These are phyloP conservation scores for Larimichthys crocea DNA, from an alignment of 2,113 vertebrate species.

Conservation along the genomic window DNA sequence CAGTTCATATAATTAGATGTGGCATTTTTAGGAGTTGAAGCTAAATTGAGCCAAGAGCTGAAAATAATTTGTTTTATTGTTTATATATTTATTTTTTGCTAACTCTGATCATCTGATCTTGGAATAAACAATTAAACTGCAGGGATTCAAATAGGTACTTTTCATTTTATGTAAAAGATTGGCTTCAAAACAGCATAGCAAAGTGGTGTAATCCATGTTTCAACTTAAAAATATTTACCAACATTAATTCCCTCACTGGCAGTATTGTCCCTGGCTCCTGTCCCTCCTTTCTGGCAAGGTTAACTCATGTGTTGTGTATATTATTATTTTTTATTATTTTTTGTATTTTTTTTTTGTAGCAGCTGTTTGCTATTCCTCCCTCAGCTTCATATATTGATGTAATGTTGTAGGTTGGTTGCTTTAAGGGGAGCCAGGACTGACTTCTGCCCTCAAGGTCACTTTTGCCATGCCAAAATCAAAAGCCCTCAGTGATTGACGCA, in stretches of 20 bases:
- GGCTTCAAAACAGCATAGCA: constrained; percentile 8
- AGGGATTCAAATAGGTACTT: constrained; percentile 17
- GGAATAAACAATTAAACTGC: not conserved
- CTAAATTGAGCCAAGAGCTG: constrained; percentile 33
- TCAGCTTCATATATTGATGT: constrained; percentile 47
- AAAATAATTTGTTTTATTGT: constrained; percentile 21
- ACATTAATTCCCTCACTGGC: constrained; percentile 32
- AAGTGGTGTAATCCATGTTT: constrained; percentile 23
- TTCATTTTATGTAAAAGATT: constrained; percentile 5
- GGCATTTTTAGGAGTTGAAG: constrained; percentile 10
- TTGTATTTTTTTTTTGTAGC: constrained; percentile 10
- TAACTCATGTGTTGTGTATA: constrained; percentile 13
- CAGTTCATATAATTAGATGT: constrained; percentile 20
- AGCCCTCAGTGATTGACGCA: constrained; percentile 33
- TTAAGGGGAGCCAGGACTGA: constrained; percentile 33
- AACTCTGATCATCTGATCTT: constrained; percentile 39
- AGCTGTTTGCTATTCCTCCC: constrained; percentile 44
- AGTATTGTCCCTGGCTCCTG: constrained; percentile 24
- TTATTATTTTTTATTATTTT: not conserved
- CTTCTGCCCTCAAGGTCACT: constrained; percentile 55
- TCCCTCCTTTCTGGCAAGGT: constrained; percentile 36
- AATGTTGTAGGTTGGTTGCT: constrained; percentile 10
- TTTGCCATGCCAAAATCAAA: constrained; percentile 37
- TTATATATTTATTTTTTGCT: not conserved
- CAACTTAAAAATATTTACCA: constrained; percentile 33